Evolutionary conservation across 2,113 vertebrate species (phyloP).

Genomic region (Solea senegalensis): DNA sequence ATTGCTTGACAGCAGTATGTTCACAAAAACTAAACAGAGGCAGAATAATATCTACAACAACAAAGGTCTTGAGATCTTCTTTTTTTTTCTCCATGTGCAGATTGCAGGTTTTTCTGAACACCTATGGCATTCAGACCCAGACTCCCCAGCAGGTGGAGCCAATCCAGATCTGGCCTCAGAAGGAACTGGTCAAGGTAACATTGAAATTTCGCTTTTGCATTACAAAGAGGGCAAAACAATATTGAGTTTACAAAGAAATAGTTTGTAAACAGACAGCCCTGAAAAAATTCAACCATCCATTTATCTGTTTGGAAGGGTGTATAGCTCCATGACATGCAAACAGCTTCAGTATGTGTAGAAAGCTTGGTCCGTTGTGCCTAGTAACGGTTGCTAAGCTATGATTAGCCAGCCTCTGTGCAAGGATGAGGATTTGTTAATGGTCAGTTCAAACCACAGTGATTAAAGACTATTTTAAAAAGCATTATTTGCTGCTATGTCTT

Average conservation of each 20-base stretch:
- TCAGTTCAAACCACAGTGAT: conserved; percentile 13
- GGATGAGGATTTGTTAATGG: fast-evolving
- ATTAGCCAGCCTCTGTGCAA: neutral
- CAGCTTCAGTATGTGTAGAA: neutral
- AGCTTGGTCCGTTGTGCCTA: neutral
- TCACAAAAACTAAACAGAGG: too few relatives aligned
- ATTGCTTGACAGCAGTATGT: too few relatives aligned
- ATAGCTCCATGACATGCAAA: neutral
- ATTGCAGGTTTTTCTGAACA: conserved; percentile 98
- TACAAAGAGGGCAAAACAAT: too few relatives aligned
- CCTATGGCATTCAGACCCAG: conserved; percentile 97
- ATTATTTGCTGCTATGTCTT: neutral
- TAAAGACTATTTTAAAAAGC: neutral
- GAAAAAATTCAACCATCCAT: too few relatives aligned
- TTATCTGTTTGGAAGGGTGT: too few relatives aligned
- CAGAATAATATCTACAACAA: too few relatives aligned
- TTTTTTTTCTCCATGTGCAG: conserved; percentile 67
- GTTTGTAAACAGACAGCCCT: too few relatives aligned
- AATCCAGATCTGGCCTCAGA: conserved; percentile 98
- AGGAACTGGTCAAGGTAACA: conserved; percentile 95
- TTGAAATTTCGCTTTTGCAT: neutral
- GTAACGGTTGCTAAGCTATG: neutral
- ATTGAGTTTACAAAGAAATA: too few relatives aligned
- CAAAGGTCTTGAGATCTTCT: neutral
- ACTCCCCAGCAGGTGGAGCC: conserved; percentile 98